Conservation (phyloP, 2,797 vertebrate species). For the Champsocephalus gunnari region DNA sequence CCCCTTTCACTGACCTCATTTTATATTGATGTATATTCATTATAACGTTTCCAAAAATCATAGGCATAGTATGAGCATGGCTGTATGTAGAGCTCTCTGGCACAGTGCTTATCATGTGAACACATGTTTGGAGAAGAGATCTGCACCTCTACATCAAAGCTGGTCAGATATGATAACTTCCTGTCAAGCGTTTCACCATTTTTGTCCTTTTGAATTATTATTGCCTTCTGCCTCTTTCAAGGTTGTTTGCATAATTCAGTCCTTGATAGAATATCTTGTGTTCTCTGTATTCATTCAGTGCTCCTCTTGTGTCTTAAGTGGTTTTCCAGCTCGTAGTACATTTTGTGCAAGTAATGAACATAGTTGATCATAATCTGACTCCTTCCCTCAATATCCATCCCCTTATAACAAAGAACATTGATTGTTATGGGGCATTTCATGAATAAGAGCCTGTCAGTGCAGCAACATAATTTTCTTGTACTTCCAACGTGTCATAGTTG, state of each 20-base stretch:
- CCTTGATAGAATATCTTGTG: constrained; percentile 15
- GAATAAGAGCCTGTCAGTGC: constrained; percentile 34
- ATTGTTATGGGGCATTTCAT: constrained; percentile 32
- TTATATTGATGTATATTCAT: constrained; percentile 4
- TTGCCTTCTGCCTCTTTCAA: not conserved
- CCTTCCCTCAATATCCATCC: constrained; percentile 32
- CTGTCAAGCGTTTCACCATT: constrained; percentile 20
- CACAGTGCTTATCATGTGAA: constrained; percentile 45
- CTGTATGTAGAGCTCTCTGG: constrained; percentile 33
- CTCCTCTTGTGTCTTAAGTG: constrained; percentile 1
- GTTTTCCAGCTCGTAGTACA: constrained; percentile 32
- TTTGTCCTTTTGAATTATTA: constrained; percentile 31
- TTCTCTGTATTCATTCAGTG: not conserved
- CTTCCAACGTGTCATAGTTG: constrained; percentile 49
- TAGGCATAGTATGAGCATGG: constrained; percentile 7
- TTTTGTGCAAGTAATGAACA: constrained; percentile 29
- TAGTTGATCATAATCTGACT: constrained; percentile 7
- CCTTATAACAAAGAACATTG: constrained; percentile 18
- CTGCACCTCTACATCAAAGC: constrained; percentile 36
- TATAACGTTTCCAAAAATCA: not conserved
- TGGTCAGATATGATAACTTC: constrained; percentile 24
- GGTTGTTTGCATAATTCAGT: constrained; percentile 27
- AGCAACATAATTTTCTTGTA: constrained; percentile 21
- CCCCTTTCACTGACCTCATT: constrained; percentile 25
- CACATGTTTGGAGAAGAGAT: constrained; percentile 39